These are phyloP conservation scores for Dynastes grantii DNA, from an alignment of 2,888 invertebrate species.

Conservation along the genomic window DNA sequence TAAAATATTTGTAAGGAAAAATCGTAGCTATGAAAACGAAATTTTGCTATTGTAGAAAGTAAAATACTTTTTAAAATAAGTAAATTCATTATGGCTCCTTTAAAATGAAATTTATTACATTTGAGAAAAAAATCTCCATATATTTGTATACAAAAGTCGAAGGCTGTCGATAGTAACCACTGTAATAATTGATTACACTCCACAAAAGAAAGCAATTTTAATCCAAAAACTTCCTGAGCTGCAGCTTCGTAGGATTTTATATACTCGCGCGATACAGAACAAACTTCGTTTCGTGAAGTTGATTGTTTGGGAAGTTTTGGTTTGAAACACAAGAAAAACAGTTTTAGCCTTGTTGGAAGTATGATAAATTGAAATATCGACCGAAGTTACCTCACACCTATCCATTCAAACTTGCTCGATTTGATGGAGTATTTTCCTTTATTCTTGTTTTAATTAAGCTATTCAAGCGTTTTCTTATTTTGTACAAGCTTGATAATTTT, in stretches of 20 bases:
- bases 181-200: slow-evolving; percentile 8
- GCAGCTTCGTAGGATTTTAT: background rate
- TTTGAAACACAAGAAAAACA: slow-evolving; percentile 1
- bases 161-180: too few relatives aligned
- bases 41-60: too few relatives aligned
- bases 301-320: slow-evolving; percentile 29
- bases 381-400: background rate
- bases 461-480: background rate
- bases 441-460: slow-evolving; percentile 30
- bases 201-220: slow-evolving; percentile 13
- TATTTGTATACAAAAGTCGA: too few relatives aligned
- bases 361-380: slow-evolving; percentile 25
- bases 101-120: too few relatives aligned
- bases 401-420: slow-evolving; percentile 10
- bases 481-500: background rate
- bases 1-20: too few relatives aligned
- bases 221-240: background rate
- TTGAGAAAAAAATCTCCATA: too few relatives aligned
- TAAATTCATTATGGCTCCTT: too few relatives aligned
- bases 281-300: slow-evolving; percentile 18
- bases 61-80: too few relatives aligned
- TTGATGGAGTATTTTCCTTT: background rate
- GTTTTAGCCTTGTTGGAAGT: slow-evolving; percentile 15
- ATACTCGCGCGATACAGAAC: slow-evolving; percentile 11
- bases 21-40: too few relatives aligned